A percentile compares a stretch with the other conserved stretches of the same genome.
Conservation (phyloP, 2,113 vertebrate species). For the Brachypteracias leptosomus region DNA sequence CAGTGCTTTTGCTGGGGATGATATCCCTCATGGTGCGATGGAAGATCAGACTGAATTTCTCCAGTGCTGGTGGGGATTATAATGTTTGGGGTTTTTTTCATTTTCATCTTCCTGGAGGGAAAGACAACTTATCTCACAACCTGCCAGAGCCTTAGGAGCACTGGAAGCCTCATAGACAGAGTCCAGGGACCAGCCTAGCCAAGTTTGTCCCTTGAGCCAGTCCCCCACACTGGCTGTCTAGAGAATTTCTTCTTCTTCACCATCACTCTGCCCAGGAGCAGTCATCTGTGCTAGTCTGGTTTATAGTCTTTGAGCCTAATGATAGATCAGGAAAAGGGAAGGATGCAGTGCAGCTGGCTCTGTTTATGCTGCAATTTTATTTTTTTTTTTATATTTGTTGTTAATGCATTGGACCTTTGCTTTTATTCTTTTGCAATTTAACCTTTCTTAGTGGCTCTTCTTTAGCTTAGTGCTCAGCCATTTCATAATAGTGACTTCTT, state of each 20-base stretch:
- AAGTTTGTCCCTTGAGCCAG: neutral
- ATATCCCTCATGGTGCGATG: rapidly evolving
- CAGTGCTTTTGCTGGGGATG: neutral
- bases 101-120: neutral
- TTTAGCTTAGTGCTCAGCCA: neutral
- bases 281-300: neutral
- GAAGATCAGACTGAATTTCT: neutral
- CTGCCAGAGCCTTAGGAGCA: neutral
- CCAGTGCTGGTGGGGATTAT: neutral
- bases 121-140: neutral
- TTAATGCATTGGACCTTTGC: neutral
- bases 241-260: neutral
- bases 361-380: neutral
- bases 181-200: neutral
- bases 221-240: neutral
- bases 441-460: neutral
- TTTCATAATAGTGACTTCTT: neutral
- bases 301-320: neutral
- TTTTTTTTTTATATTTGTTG: neutral
- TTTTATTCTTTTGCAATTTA: neutral
- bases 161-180: neutral
- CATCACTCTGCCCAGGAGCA: neutral
- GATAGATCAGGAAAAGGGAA: neutral
- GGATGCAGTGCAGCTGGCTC: neutral
- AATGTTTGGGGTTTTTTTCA: neutral